Percentiles rank a stretch among this genome's conserved stretches.
Evolutionary conservation across 2,888 invertebrate species (phyloP).

Genomic region (Drosophila meridionalis): DNA sequence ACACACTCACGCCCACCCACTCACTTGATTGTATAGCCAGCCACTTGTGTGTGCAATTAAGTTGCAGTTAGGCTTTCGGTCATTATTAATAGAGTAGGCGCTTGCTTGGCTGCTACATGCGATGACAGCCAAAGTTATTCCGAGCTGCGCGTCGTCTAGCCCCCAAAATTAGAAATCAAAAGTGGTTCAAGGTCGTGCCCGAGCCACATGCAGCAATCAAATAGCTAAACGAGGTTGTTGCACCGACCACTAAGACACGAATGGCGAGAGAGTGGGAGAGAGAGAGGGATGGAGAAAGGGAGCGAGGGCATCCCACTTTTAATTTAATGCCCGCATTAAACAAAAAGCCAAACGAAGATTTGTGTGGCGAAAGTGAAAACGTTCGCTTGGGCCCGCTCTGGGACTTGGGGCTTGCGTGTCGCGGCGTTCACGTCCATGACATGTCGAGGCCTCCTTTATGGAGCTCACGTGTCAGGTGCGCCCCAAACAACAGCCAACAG

Average conservation of each 20-base stretch:
- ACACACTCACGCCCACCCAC: conserved; percentile 6
- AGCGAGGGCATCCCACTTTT: background rate
- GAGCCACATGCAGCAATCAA: conserved; percentile 42
- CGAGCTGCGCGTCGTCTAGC: conserved; percentile 21
- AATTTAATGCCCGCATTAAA: conserved; percentile 18
- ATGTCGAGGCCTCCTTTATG: conserved; percentile 70
- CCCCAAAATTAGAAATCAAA: conserved; percentile 67
- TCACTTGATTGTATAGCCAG: conserved; percentile 11
- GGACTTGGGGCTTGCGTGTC: conserved; percentile 69
- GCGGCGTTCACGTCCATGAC: conserved; percentile 73
- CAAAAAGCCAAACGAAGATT: conserved; percentile 44
- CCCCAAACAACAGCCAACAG: conserved; percentile 9
- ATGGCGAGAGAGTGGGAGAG: conserved; percentile 9
- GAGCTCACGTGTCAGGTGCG: conserved; percentile 74
- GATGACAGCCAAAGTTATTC: conserved; percentile 26
- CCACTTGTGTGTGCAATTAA: conserved; percentile 63
- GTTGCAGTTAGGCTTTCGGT: conserved; percentile 54
- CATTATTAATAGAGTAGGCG: conserved; percentile 55
- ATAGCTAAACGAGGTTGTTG: conserved; percentile 72
- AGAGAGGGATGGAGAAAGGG: background rate
- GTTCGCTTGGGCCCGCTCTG: conserved; percentile 16
- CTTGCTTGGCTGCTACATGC: conserved; percentile 9
- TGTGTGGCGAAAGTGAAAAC: conserved; percentile 52
- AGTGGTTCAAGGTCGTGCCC: conserved; percentile 73
- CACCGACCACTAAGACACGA: conserved; percentile 53